A percentile compares a stretch with the other conserved stretches of the same genome.
Conservation (phyloP, 2,888 invertebrate genomes). For the Mycalesis mineus region DNA sequence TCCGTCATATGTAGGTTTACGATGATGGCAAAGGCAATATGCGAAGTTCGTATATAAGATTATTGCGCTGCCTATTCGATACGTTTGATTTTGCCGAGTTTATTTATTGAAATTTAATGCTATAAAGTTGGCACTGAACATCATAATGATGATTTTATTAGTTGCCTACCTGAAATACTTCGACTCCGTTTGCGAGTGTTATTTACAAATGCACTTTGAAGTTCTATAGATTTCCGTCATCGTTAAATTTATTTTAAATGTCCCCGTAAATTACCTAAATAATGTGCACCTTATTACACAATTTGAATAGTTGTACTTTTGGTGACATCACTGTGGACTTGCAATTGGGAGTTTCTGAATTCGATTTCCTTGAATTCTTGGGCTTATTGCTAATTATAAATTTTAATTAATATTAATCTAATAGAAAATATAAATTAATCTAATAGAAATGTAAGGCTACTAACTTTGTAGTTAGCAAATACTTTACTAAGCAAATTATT, state of each 20-base stretch:
- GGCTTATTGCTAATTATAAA: no score
- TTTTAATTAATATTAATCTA: no score
- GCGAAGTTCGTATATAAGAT: constrained; percentile 39
- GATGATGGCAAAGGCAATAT: constrained; percentile 21
- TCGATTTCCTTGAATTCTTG: no score
- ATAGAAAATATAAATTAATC: no score
- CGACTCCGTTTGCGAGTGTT: constrained; percentile 4
- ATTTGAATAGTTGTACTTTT: no score
- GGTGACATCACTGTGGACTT: no score
- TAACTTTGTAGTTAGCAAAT: no score
- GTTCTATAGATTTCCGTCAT: constrained; percentile 8
- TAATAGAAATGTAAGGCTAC: no score
- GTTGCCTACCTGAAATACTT: constrained; percentile 25
- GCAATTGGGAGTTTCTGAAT: no score
- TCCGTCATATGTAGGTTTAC: constrained; percentile 29
- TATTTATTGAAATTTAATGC: constrained; percentile 33
- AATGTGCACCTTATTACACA: no score
- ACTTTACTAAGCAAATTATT: no score
- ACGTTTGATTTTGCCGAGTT: constrained; percentile 35
- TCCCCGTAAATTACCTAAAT: neutral
- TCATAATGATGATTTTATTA: constrained; percentile 30
- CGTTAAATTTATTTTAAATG: constrained; percentile 8
- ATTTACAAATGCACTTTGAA: constrained; percentile 17
- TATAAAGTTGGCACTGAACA: constrained; percentile 29
- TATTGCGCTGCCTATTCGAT: constrained; percentile 31